Percentiles rank a stretch among this genome's conserved stretches.
phyloP scores from a whole-genome alignment of 2,888 invertebrate genomes.

The Amphipoea oculea region DNA sequence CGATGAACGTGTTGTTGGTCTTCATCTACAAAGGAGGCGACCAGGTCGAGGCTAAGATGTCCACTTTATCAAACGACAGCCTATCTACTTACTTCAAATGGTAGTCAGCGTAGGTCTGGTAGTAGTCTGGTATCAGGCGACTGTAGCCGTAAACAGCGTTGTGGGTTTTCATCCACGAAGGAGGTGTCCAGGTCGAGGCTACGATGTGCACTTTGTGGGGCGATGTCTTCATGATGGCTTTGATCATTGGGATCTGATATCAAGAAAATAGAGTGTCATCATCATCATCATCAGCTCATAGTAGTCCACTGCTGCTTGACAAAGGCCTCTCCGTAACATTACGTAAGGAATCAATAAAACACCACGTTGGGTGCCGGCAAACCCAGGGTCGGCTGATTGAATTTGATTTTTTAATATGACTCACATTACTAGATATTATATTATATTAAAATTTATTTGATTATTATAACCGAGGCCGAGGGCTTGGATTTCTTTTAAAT shows the following conservation, averaged over 20 bases:
- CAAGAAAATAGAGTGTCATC: not conserved
- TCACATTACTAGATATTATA: not conserved
- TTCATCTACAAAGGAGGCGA: not conserved
- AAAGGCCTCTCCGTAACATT: not conserved
- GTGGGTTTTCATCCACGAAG: slow-evolving; percentile 12
- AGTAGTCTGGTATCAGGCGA: slow-evolving; percentile 1
- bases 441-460: not conserved
- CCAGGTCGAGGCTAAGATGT: too few relatives aligned
- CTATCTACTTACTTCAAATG: slow-evolving; percentile 2
- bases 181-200: slow-evolving; percentile 9
- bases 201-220: slow-evolving; percentile 6
- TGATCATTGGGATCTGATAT: slow-evolving; percentile 13
- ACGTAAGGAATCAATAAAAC: not conserved
- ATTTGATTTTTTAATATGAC: not conserved
- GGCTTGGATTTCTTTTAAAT: not conserved
- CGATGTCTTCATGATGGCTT: not conserved
- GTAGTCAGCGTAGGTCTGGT: slow-evolving; percentile 13
- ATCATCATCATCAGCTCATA: not conserved
- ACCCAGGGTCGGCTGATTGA: not conserved
- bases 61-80: too few relatives aligned
- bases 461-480: not conserved
- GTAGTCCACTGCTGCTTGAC: not conserved
- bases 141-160: not conserved
- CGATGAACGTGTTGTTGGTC: not conserved
- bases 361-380: not conserved